phyloP scores from a whole-genome alignment of 2,888 invertebrate genomes.

The Diplazon laetatorius region DNA sequence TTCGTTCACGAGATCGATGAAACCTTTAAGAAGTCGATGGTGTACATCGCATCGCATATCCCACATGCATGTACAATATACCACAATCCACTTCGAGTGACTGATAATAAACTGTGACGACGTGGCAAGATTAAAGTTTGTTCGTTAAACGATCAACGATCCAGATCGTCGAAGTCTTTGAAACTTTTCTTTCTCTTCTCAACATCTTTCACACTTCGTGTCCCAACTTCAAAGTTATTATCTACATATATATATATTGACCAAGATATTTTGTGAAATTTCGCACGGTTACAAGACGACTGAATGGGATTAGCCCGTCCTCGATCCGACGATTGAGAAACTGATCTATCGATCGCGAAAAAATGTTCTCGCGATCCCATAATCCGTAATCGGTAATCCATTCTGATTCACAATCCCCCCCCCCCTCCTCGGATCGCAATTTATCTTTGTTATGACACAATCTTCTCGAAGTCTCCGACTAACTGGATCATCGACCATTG shows the following conservation, averaged over 20 bases:
- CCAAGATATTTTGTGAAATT: constrained; percentile 27
- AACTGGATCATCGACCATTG: background rate
- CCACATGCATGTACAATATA: constrained; percentile 25
- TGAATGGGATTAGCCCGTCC: constrained; percentile 7
- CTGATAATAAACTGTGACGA: constrained; percentile 36
- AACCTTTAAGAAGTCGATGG: constrained; percentile 60
- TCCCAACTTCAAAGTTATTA: background rate
- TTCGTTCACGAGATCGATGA: constrained; percentile 65
- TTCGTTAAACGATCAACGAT: constrained; percentile 38
- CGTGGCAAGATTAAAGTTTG: constrained; percentile 39
- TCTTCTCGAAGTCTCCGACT: background rate
- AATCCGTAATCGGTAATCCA: too few species aligned
- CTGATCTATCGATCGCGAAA: constrained; percentile 26
- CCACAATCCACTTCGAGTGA: constrained; percentile 30
- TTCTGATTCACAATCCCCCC: too few species aligned
- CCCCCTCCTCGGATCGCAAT: too few species aligned
- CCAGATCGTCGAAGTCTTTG: constrained; percentile 53
- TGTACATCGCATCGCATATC: constrained; percentile 44
- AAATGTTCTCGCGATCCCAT: too few species aligned
- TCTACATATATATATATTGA: background rate
- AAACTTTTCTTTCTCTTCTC: constrained; percentile 23
- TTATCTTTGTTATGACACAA: background rate
- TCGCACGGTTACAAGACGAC: constrained; percentile 46
- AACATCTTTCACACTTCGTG: background rate
- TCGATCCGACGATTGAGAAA: constrained; percentile 32